phyloP scores from a whole-genome alignment of 2,113 vertebrate species.

The Callionymus lyra region DNA sequence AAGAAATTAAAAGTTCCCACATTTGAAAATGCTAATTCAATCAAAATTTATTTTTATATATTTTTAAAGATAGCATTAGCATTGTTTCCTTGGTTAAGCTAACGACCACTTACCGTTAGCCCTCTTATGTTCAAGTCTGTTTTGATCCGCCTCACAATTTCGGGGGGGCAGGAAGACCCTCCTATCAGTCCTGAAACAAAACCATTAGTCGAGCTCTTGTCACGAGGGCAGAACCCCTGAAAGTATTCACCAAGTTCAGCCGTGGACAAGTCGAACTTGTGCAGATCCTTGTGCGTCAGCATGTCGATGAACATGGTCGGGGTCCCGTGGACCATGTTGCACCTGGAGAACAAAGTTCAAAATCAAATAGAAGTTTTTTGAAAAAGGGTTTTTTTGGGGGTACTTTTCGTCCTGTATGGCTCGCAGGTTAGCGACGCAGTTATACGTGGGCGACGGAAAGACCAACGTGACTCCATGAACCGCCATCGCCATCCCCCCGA shows the following conservation, averaged over 20 bases:
- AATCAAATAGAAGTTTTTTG: background rate
- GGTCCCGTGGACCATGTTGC: conserved; percentile 71
- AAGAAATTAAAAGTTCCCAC: too few relatives aligned
- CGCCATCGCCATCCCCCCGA: conserved; percentile 70
- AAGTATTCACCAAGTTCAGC: conserved; percentile 65
- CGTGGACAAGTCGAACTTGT: conserved; percentile 70
- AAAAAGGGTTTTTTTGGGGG: background rate
- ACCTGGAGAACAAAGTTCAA: too few relatives aligned
- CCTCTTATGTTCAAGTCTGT: conserved; percentile 71
- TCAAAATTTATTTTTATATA: too few relatives aligned
- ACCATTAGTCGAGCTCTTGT: background rate
- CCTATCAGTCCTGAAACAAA: conserved; percentile 70
- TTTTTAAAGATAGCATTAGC: too few relatives aligned
- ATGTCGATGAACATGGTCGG: conserved; percentile 91
- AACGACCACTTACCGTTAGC: conserved; percentile 64
- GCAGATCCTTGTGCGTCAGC: conserved; percentile 69
- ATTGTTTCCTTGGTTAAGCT: too few relatives aligned
- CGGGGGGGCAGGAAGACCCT: conserved; percentile 76
- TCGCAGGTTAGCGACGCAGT: conserved; percentile 67
- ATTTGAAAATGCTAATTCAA: too few relatives aligned
- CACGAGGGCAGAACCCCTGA: background rate
- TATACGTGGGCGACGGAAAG: conserved; percentile 70
- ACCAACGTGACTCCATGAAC: conserved; percentile 71
- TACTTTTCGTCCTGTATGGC: conserved; percentile 80
- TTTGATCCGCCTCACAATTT: conserved; percentile 66